Evolutionary conservation across 2,797 vertebrate genomes (phyloP).

Genomic region (Periophthalmus magnuspinnatus): DNA sequence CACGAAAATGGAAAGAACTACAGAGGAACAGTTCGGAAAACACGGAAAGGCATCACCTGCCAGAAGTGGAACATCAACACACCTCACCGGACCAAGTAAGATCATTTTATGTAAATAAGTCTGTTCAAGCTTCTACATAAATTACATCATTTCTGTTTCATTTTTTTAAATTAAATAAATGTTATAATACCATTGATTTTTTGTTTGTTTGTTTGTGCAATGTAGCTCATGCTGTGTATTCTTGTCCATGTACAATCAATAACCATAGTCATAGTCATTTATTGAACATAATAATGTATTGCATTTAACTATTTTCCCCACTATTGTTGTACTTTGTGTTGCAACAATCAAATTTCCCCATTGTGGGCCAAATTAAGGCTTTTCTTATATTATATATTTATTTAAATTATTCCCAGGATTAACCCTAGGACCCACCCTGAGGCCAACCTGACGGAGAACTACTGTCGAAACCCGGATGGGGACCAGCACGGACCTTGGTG

Average conservation of each 20-base stretch:
- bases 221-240: no score
- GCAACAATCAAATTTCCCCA: no score
- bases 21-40: slow-evolving; percentile 84
- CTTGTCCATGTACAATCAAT: no score
- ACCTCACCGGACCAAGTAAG: slow-evolving; percentile 86
- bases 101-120: fast-evolving
- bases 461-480: slow-evolving; percentile 91
- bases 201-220: not conserved
- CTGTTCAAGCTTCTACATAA: not conserved
- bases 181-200: not conserved
- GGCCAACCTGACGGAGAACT: slow-evolving; percentile 87
- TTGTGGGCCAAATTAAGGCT: no score
- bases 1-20: slow-evolving; percentile 85
- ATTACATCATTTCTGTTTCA: not conserved
- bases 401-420: slow-evolving; percentile 72
- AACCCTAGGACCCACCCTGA: slow-evolving; percentile 80
- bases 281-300: no score
- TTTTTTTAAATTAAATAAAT: no score
- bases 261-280: no score
- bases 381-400: no score
- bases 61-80: slow-evolving; percentile 87
- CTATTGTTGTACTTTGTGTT: no score
- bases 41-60: slow-evolving; percentile 91
- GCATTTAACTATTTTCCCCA: no score
- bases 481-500: slow-evolving; percentile 97